A percentile compares a stretch with the other conserved stretches of the same genome.
Evolutionary conservation across 2,888 invertebrate species (phyloP).

Genomic region (Diploptera punctata): DNA sequence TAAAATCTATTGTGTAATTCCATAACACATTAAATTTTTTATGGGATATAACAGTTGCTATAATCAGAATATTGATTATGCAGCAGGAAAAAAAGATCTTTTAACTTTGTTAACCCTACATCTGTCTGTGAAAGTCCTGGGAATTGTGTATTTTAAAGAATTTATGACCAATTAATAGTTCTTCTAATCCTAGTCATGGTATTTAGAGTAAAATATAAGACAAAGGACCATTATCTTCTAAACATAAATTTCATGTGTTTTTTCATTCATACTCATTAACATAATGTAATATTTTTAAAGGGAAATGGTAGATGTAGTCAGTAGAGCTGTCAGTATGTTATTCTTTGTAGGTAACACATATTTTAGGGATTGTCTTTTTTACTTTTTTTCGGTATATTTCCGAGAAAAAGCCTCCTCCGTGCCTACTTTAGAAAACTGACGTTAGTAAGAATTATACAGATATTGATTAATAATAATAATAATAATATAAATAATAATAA

Average conservation of each 20-base stretch:
- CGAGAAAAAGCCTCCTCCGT: conserved; percentile 35
- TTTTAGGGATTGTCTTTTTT: conserved; percentile 18
- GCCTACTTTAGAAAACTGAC: conserved; percentile 29
- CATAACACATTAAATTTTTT: too few relatives aligned
- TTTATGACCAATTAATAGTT: background rate
- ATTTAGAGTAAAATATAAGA: background rate
- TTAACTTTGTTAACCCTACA: too few relatives aligned
- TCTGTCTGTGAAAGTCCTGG: background rate
- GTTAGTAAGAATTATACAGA: too few relatives aligned
- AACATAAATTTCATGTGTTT: conserved; percentile 8
- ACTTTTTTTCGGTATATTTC: conserved; percentile 24
- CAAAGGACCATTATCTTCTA: conserved; percentile 15
- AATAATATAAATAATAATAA: too few relatives aligned
- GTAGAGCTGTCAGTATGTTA: background rate
- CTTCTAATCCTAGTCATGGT: background rate
- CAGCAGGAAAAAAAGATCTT: too few relatives aligned
- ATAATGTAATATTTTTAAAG: background rate
- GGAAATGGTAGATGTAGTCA: background rate
- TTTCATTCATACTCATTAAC: conserved; percentile 16
- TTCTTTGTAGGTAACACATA: conserved; percentile 9
- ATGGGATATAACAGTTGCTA: too few relatives aligned
- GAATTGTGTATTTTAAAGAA: background rate
- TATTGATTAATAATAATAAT: too few relatives aligned
- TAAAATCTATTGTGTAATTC: too few relatives aligned
- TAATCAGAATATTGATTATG: too few relatives aligned